Percentiles rank a stretch among this genome's conserved stretches.
Evolutionary conservation across 2,113 vertebrate species (phyloP).

Genomic region (Gracilinanus agilis): DNA sequence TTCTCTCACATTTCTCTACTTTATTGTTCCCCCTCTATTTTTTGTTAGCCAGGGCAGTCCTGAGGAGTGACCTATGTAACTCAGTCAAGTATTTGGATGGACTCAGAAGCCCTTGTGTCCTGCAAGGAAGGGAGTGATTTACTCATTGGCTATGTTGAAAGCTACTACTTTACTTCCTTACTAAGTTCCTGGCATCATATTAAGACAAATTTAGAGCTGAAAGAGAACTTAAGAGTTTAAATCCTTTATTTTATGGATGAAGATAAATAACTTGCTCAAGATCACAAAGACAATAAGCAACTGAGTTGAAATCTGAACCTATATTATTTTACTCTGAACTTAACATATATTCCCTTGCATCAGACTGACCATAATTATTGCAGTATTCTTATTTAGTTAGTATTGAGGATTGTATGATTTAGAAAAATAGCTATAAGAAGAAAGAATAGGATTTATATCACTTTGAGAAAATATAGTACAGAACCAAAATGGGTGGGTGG

Average conservation of each 20-base stretch:
- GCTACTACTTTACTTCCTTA: not conserved
- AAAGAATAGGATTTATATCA: not conserved
- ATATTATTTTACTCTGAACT: not conserved
- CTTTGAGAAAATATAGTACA: slow-evolving; percentile 9
- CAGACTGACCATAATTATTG: not conserved
- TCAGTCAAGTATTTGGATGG: not conserved
- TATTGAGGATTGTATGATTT: not conserved
- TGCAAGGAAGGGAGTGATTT: not conserved
- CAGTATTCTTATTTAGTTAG: not conserved
- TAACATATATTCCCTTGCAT: not conserved
- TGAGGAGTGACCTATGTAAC: not conserved
- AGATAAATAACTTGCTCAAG: not conserved
- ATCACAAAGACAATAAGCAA: not conserved
- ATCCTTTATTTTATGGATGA: not conserved
- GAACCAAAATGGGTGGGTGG: not conserved
- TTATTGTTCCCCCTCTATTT: too few relatives aligned
- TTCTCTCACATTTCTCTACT: too few relatives aligned
- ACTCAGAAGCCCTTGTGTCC: not conserved
- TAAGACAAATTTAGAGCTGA: not conserved
- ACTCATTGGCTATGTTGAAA: not conserved
- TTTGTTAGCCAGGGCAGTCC: not conserved
- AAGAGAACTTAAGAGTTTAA: not conserved
- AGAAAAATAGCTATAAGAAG: not conserved
- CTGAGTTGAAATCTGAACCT: not conserved
- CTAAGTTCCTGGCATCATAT: not conserved